Evolutionary conservation across 2,888 invertebrate species (phyloP).

Genomic region (Macrophya annulata): DNA sequence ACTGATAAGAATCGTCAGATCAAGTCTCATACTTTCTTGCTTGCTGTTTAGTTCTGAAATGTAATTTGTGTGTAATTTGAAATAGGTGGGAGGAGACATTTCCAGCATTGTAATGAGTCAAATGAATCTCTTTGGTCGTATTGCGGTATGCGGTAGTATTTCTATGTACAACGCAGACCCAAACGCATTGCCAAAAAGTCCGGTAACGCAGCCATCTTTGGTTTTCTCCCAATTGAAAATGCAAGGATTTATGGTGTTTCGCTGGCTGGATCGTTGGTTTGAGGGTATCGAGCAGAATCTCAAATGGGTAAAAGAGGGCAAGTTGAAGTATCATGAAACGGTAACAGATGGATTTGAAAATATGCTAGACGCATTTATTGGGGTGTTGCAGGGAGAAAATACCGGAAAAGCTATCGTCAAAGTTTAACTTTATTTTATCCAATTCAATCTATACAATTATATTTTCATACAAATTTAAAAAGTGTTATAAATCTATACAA

Average conservation of each 20-base stretch:
- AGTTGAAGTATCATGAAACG: constrained; percentile 86
- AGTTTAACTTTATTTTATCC: background rate
- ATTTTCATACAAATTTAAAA: too few species aligned
- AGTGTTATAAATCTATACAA: too few species aligned
- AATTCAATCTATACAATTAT: too few species aligned
- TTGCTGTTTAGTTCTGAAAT: background rate
- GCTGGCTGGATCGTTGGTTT: constrained; percentile 83
- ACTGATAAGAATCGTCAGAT: background rate
- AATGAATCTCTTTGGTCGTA: constrained; percentile 84
- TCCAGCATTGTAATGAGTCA: constrained; percentile 82
- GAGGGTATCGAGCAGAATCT: constrained; percentile 82
- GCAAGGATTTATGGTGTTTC: constrained; percentile 83
- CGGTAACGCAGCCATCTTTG: constrained; percentile 82
- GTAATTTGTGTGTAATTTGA: background rate
- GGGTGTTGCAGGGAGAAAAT: constrained; percentile 85
- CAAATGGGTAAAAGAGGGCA: constrained; percentile 85
- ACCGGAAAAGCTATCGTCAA: constrained; percentile 78
- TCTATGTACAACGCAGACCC: constrained; percentile 83
- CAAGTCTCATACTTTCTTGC: background rate
- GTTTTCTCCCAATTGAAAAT: constrained; percentile 83
- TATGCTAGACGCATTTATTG: constrained; percentile 86
- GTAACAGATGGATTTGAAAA: constrained; percentile 88
- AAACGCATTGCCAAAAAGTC: constrained; percentile 79
- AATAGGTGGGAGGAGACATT: constrained; percentile 86
- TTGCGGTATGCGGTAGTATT: constrained; percentile 86